Conservation (phyloP, 1,140 invertebrate species). For the Zaprionus kolodkinae region DNA sequence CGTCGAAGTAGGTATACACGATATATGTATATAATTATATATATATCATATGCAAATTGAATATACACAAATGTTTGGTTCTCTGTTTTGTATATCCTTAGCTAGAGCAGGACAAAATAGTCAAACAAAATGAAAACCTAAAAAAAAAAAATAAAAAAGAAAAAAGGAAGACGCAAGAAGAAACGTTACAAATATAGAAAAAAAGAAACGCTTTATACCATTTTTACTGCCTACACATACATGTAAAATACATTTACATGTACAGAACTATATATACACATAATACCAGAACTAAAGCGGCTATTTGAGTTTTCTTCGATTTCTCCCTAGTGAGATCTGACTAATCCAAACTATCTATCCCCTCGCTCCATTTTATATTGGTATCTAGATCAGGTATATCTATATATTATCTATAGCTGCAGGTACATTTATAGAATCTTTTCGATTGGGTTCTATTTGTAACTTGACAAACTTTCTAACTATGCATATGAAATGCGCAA, state of each 20-base stretch:
- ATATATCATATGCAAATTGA: constrained; percentile 22
- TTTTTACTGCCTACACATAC: constrained; percentile 44
- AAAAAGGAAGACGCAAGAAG: constrained; percentile 1
- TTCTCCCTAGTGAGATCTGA: neutral
- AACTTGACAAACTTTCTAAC: constrained; percentile 38
- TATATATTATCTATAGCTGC: no score
- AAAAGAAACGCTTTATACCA: constrained; percentile 40
- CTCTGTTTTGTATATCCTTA: constrained; percentile 9
- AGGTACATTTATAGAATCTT: constrained; percentile 5
- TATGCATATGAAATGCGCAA: constrained; percentile 68
- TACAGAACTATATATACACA: constrained; percentile 28
- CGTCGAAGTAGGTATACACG: constrained; percentile 22
- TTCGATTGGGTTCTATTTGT: constrained; percentile 23
- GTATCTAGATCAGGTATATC: neutral
- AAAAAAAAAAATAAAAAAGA: constrained; percentile 1
- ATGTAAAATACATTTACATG: constrained; percentile 12
- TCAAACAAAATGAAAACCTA: constrained; percentile 10
- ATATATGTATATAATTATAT: constrained; percentile 13
- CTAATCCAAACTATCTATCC: neutral
- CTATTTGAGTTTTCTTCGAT: constrained; percentile 10
- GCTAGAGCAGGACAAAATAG: constrained; percentile 10
- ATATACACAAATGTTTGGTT: constrained; percentile 32
- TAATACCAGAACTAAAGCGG: constrained; percentile 18
- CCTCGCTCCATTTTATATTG: neutral
- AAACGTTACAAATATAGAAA: constrained; percentile 22